Evolutionary conservation across 2,113 vertebrate genomes (phyloP).

Genomic region (Equus quagga): DNA sequence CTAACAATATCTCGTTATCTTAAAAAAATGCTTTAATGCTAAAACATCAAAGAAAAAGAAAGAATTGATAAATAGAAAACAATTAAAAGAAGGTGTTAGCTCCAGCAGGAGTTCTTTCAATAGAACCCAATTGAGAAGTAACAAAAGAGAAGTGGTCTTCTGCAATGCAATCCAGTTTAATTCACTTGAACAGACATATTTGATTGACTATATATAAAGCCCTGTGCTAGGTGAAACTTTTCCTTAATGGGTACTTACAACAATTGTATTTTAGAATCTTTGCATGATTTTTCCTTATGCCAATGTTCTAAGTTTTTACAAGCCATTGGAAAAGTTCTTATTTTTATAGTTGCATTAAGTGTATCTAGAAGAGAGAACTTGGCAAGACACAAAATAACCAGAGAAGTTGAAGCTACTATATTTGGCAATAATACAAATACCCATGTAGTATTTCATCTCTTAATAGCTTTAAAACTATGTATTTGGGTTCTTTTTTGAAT

Average conservation of each 20-base stretch:
- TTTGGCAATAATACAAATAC: not conserved
- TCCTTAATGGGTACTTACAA: not conserved
- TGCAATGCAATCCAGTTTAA: slow-evolving; percentile 43
- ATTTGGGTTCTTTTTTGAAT: not conserved
- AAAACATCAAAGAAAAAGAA: not conserved
- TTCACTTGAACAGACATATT: slow-evolving; percentile 38
- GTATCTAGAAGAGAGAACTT: not conserved
- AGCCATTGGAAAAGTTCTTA: not conserved
- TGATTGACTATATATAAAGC: not conserved
- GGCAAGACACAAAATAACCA: not conserved
- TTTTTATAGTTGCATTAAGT: not conserved
- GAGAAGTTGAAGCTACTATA: not conserved
- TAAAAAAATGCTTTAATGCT: not conserved
- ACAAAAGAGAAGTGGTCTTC: slow-evolving; percentile 47
- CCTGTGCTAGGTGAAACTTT: not conserved
- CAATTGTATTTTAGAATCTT: slow-evolving; percentile 10
- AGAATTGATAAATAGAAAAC: not conserved
- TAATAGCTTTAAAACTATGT: not conserved
- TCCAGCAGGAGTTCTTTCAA: slow-evolving; percentile 36
- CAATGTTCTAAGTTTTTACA: not conserved
- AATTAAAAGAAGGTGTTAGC: slow-evolving; percentile 3
- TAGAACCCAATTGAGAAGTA: not conserved
- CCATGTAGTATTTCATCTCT: not conserved
- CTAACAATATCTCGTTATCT: not conserved
- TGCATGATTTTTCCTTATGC: not conserved